phyloP scores from a whole-genome alignment of 2,888 invertebrate genomes.

The Daptonema setosum region DNA sequence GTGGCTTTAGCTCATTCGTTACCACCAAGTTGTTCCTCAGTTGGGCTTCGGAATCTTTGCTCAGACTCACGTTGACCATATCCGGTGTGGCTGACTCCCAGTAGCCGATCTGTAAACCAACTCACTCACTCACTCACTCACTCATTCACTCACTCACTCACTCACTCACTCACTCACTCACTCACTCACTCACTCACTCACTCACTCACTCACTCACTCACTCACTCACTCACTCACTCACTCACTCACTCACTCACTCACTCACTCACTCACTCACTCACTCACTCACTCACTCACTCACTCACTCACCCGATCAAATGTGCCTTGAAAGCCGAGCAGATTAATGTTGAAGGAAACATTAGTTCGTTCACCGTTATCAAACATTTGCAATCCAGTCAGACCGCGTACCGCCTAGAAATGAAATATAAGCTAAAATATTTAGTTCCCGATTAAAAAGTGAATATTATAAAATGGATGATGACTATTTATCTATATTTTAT shows the following conservation, averaged over 20 bases:
- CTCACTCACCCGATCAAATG: constrained; percentile 17
- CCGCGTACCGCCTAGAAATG: background rate
- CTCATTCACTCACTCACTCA: no score
- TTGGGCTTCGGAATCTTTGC: constrained; percentile 20
- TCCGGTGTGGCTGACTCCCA: constrained; percentile 20
- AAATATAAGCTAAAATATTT: no score
- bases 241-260: no score
- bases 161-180: no score
- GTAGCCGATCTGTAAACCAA: constrained; percentile 26
- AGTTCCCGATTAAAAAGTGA: no score
- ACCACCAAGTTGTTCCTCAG: constrained; percentile 10
- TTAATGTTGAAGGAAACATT: constrained; percentile 24
- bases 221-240: no score
- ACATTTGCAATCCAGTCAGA: background rate
- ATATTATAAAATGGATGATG: no score
- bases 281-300: background rate
- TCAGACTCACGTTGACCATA: constrained; percentile 21
- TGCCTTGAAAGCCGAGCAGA: constrained; percentile 22
- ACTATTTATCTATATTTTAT: no score
- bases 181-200: no score
- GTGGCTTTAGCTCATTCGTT: constrained; percentile 24
- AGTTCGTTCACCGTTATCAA: constrained; percentile 4
- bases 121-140: no score
- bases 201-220: no score
- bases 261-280: no score